phyloP scores from a whole-genome alignment of 2,113 vertebrate genomes.

The Dasyprocta punctata region DNA sequence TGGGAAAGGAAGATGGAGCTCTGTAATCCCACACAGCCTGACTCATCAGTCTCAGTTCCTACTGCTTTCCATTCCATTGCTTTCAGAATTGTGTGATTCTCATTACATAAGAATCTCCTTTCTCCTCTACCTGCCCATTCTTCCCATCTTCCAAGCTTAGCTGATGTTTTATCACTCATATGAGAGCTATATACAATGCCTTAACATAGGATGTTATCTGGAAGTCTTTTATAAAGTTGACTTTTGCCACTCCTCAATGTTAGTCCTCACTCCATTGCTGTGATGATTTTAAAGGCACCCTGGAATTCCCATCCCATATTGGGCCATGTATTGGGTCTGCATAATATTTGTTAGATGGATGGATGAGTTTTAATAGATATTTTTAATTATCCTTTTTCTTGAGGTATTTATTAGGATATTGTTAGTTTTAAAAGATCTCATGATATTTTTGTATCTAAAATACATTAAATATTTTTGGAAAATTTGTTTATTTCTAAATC shows the following conservation, averaged over 20 bases:
- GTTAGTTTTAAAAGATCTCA: not conserved
- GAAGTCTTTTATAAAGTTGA: not conserved
- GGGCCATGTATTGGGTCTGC: not conserved
- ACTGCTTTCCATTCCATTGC: not conserved
- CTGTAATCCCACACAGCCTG: not conserved
- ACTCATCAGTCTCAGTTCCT: fast-evolving
- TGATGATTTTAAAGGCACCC: not conserved
- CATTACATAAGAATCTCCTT: not conserved
- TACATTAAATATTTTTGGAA: slow-evolving; percentile 40
- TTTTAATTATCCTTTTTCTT: not conserved
- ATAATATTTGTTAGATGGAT: not conserved
- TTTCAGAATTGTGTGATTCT: not conserved
- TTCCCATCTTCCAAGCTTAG: not conserved
- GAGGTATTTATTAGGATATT: not conserved
- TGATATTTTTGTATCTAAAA: slow-evolving; percentile 9
- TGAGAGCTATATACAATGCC: not conserved
- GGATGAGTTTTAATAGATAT: not conserved
- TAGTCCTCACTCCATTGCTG: not conserved
- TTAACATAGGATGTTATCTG: not conserved
- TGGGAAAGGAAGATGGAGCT: not conserved
- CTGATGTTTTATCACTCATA: not conserved
- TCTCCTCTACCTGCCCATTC: fast-evolving
- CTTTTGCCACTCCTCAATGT: too few species aligned
- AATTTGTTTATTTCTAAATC: slow-evolving; percentile 18
- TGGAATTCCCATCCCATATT: too few species aligned